Evolutionary conservation across 2,113 vertebrate species (phyloP), one percentile per base, ranked within the genome.

Genomic region (Aplodontia rufa): DNA sequence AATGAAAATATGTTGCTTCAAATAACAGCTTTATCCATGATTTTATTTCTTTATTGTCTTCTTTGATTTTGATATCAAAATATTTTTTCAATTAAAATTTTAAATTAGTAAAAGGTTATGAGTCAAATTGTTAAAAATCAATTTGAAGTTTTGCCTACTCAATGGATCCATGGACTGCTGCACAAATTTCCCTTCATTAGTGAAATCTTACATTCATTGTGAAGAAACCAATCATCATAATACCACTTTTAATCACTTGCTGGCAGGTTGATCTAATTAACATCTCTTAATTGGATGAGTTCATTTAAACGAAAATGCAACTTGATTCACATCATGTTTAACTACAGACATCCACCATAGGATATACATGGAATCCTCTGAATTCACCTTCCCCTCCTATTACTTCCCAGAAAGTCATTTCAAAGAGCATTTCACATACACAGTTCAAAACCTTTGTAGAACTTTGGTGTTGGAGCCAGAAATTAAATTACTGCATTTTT

Each of bases 231-330:
- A 47, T 86, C 51, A 78, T 68, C 47, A 49, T 71, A 82, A 93
- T 62, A 80, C 47, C 32, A 93, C 26, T 87, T 79, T 49, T 94
- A 90, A 90, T 74, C 40, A 66, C 90, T 94, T 72, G 75, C 82
- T 96, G 42, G 68, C 20, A 74, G 28, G 76, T 78, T 95, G 68
- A 83, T 83, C 37, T 91, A 93, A 96, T 92, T 95, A 97, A 64
- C 47, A 78, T 82, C 10, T 75, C 42, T 76, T 92, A 96, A 94
- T n/a, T 92, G 68, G 20, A 51, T 90, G 37, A 94, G 51, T 91
- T 95, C 85, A 87, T 97, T 71, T 93, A 89, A 87, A 82, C 45
- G 53, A 94, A 95, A 93, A 87, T 22, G 64, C 35, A 97, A 81
- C 37, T 58, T 76, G 45, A 94, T 68, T 91, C 58, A 83, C 75